Conservation (phyloP, 2,888 invertebrate species). For the Idaea dimidiata region DNA sequence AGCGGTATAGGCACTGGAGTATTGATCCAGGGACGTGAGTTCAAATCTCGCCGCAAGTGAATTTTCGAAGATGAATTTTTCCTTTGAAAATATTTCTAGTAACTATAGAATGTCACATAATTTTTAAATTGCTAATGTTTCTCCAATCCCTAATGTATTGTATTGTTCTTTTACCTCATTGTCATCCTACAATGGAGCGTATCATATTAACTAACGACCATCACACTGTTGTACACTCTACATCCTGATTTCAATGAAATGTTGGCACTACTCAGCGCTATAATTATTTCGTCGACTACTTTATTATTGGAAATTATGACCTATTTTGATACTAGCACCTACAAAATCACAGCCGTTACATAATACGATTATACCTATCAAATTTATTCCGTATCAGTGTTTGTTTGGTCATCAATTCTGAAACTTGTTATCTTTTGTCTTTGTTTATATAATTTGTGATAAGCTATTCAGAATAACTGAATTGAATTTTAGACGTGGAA, state of each 20-base stretch:
- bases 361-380: not conserved
- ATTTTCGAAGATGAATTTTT: no score
- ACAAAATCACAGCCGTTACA: not conserved
- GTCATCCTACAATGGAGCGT: not conserved
- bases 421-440: not conserved
- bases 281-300: slow-evolving; percentile 3
- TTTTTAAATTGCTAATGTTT: no score
- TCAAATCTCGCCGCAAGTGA: no score
- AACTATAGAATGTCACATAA: no score
- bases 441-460: not conserved
- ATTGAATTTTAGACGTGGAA: not conserved
- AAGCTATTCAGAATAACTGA: not conserved
- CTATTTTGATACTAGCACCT: not conserved
- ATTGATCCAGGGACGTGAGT: no score
- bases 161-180: not conserved
- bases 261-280: slow-evolving; percentile 7
- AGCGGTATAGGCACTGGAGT: no score
- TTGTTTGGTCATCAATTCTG: slow-evolving; percentile 3
- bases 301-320: not conserved
- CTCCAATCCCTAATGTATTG: not conserved
- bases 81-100: no score
- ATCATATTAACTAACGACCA: not conserved
- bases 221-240: not conserved
- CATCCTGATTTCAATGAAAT: slow-evolving; percentile 6
- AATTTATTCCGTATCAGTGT: not conserved